Evolutionary conservation across 2,888 invertebrate genomes (phyloP), one percentile per base, ranked within the genome.

Genomic region (Drosophila pseudotakahashii): DNA sequence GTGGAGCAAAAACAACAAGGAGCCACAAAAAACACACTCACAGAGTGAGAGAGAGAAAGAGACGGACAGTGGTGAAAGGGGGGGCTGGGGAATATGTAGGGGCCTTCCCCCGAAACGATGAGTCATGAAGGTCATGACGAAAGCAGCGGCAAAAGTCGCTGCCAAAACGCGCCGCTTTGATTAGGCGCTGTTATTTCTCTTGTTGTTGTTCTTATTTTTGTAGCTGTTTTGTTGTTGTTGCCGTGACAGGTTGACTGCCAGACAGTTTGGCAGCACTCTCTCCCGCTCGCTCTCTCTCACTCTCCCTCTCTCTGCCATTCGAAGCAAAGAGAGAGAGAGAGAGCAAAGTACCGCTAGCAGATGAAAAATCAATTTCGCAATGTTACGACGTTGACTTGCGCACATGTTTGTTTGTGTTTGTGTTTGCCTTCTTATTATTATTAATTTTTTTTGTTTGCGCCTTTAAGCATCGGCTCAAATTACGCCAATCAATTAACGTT

Each of bases 61-160:
- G 11, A 34, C n/a, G 16, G 7, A 7, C 11, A 11, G 11, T 23
- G 19, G 26, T 42, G 55, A 47, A 45, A 10, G 59, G 10, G 44
- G 32, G 36, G 4, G 23, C 39, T 41, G 45, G 16, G 11, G 30
- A 32, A 32, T 11, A 11, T 13, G 37, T 44, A 50, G 52, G 52
- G 47, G 47, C 32, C 48, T 34, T 34, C 2, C 62, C 62, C 63
- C 73, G 39, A 66, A 90, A 83, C 88, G 92, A 92, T 92, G 92
- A 92, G 92, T 92, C 92, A 92, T 92, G 92, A 92, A 92, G 92
- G 92, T 92, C 92, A 91, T 91, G 92, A 92, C 91, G 91, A 91
- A 85, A 85, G 82, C 82, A 85, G 73, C 74, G 60, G 67, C 66
- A 72, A 64, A 72, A 64, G 71, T 74, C 53, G 68, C 71, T 55